Evolutionary conservation across 2,888 invertebrate species (phyloP), one percentile per base, ranked within the genome.

Genomic region (Erebia epiphron): DNA sequence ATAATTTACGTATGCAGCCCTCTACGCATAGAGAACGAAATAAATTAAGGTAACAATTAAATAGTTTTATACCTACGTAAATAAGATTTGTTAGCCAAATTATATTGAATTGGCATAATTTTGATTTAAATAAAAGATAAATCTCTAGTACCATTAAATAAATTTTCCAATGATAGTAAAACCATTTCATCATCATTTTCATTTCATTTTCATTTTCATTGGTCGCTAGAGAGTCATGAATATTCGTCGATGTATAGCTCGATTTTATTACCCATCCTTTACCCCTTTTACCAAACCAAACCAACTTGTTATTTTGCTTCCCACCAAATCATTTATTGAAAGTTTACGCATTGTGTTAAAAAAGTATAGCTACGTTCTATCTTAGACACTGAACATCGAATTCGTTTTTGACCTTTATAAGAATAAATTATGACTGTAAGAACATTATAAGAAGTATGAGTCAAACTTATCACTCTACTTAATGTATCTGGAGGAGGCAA

Each of bases 21-120:
- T 49, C 13, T 7, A 49, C 49, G n/a, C 49, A n/a, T 49, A n/a
- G 50, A 50, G n/a, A 50, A 50, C 5, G 50, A 7, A 5, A 50
- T 14, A 8, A 56, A 56, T 56, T 13, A 21, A 1, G 13, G 57
- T 14, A 35, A 35, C 57, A 26, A 57, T 57, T 35, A 57, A 52
- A 52, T 52, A 52, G 8, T 26, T 26, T 3, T 26, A 26, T 5
- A 52, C n/a, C 7, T 16, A 52, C n/a, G n/a, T 13, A 13, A 11
- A 1, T 16, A n/a, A 16, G 52, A 46, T 46, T 46, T 13, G 13
- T 46, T 13, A 46, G 13, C 16, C 52, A 52, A 16, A 52, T 52
- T 43, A 60, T 60, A 43, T 16, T 43, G n/a, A 60, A 60, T 60
- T 60, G 43, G 60, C n/a, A 35, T 41, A 58, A 16, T 60, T 60